These are phyloP conservation scores for Alentia gelatinosa DNA, from an alignment of 2,888 invertebrate species.

Conservation along the genomic window DNA sequence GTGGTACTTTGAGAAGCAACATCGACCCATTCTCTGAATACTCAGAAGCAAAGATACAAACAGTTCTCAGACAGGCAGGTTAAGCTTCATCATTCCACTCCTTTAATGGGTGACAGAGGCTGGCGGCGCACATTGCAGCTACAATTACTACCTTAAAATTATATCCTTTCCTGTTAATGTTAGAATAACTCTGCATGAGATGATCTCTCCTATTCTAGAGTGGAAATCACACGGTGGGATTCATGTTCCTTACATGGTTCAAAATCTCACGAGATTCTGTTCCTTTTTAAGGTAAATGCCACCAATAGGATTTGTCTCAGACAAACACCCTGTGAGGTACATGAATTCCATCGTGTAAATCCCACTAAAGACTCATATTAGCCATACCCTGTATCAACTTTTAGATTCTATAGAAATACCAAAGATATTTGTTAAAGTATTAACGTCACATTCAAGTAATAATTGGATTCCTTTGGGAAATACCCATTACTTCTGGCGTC, in stretches of 20 bases:
- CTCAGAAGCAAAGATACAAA: background rate
- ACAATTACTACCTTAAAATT: background rate
- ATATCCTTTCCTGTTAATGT: background rate
- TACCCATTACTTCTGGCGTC: background rate
- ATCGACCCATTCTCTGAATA: conserved; percentile 20
- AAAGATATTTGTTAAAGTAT: no score
- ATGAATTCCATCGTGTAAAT: no score
- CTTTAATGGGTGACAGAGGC: no score
- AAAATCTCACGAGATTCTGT: no score
- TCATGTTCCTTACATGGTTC: background rate
- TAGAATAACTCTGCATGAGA: background rate
- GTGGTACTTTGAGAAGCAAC: background rate
- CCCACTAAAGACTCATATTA: no score
- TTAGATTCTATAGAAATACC: no score
- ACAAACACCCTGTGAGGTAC: no score
- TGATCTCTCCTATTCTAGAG: background rate
- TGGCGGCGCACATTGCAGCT: background rate
- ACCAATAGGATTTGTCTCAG: no score
- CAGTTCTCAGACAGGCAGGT: background rate
- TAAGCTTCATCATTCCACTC: background rate
- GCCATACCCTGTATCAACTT: no score
- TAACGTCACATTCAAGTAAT: no score
- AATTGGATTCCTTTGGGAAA: background rate
- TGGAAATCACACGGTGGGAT: background rate
- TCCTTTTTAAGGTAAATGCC: no score